Evolutionary conservation across 2,797 vertebrate genomes (phyloP).

Genomic region (Tympanoctomys barrerae): DNA sequence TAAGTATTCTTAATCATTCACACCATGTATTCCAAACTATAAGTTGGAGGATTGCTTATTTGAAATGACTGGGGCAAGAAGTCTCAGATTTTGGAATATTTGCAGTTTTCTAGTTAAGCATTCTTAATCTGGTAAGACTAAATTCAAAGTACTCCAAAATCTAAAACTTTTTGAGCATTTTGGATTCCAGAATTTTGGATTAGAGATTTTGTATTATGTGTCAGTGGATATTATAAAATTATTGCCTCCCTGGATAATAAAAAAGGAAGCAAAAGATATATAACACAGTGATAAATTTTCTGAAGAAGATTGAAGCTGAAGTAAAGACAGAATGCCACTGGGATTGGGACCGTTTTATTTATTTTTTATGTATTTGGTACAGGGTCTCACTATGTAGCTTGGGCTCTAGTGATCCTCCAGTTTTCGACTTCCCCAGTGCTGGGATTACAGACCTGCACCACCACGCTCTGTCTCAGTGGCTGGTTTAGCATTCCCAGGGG

Average conservation of each 20-base stretch:
- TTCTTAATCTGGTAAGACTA: neutral
- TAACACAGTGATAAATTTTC: neutral
- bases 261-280: neutral
- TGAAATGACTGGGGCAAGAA: neutral
- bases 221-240: neutral
- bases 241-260: conserved; percentile 4
- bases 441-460: too few relatives aligned
- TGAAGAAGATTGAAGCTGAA: neutral
- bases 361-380: too few relatives aligned
- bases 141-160: neutral
- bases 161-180: neutral
- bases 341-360: neutral
- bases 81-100: neutral
- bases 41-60: neutral
- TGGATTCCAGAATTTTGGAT: neutral
- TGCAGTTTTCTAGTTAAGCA: neutral
- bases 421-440: too few relatives aligned
- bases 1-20: conserved; percentile 19
- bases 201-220: neutral
- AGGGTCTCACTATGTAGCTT: too few relatives aligned
- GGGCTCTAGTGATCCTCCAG: too few relatives aligned
- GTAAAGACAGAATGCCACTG: neutral
- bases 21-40: neutral
- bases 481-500: too few relatives aligned
- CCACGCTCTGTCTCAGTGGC: too few relatives aligned